Base-by-base conservation (phyloP, 1,140 invertebrate species). In the Onthophagus taurus region DNA sequence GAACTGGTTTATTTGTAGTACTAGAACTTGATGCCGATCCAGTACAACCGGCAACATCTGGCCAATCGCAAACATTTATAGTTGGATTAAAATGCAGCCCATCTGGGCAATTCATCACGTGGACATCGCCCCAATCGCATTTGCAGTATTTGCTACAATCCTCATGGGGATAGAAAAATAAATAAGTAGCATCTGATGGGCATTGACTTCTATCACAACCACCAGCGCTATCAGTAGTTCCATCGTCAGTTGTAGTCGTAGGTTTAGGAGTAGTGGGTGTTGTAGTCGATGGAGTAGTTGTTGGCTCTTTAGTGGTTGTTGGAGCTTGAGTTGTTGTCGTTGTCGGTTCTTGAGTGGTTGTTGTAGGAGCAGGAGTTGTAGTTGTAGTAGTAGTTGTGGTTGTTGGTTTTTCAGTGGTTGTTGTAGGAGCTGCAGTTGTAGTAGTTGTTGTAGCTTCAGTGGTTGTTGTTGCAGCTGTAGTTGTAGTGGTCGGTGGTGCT, bases 21-120 rank as follows among this genome's bases (percentile, higher is more conserved):
- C n/a, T n/a, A n/a, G n/a, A n/a, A n/a, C n/a, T n/a, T n/a, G n/a
- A n/a, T n/a, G n/a, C n/a, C n/a, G n/a, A n/a, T n/a, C n/a, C n/a
- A n/a, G n/a, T 33, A 45, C 60, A 65, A 9, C 52, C 31, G 17
- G 61, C 58, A 38, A 52, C 45, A 4, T 37, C 18, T 2, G 58
- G 57, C 47, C 57, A 59, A 44, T 70, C 66, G 37, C 70, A 72
- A 4, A 59, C 51, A 16, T 57, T 39, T 19, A 54, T 35, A 0
- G 12, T 24, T 1, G 52, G 31, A 45, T 70, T 67, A 30, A 68
- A 72, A 16, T 59, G 47, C 17, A 64, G 47, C 1, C 61, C 61
- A 13, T 43, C 44, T 1, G 64, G 57, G 34, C 66, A 69, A 11
- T 44, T 47, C 31, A 65, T 57, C 21, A 19, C 34, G 11, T 17